Evolutionary conservation across 2,888 invertebrate genomes (phyloP), one percentile per base, ranked within the genome.

Genomic region (Therioaphis trifolii): DNA sequence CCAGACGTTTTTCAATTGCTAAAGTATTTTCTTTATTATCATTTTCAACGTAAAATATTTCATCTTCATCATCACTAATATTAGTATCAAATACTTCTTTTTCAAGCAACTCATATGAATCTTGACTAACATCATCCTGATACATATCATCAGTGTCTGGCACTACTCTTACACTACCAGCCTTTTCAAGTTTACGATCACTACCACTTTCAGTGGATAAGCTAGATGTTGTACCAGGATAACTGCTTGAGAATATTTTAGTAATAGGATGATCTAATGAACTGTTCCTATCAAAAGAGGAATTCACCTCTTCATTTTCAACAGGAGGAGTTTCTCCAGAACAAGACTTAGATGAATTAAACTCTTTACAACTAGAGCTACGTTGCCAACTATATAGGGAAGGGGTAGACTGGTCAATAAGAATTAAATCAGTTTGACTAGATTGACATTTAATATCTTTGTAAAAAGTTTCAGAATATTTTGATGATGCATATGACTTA

Each of bases 51-150:
- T 93, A 91, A 89, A 95, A 95, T 86, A 95, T 93, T 88, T 94
- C 94, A 85, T 87, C 87, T 3, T 94, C 94, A 89, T 94, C 94
- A 84, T 94, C 90, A 86, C 93, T 93, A 88, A 93, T 93, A 78
- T 93, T 93, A 86, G 93, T 49, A 72, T 84, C 71, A 55, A 84
- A 85, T 27, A 66, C n/a, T 69, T 84, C 84, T 88, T 94, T 93
- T 88, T 95, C 95, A 85, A 95, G 90, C 35, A 96, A 89, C 88
- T 96, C 96, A 88, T 96, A 96, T 87, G 95, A 95, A 88, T 96
- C 96, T 88, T 96, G 95, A 49, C 95, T 95, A 46, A 95, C 90
- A 89, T 96, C 95, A 88, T 95, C 95, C 88, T 95, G 95, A 14
- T 95, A 95, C 27, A 86, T 84, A 29, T 85, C 85, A 29, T 86